phyloP scores from a whole-genome alignment of 2,888 invertebrate species.

The Eristalis pertinax region DNA sequence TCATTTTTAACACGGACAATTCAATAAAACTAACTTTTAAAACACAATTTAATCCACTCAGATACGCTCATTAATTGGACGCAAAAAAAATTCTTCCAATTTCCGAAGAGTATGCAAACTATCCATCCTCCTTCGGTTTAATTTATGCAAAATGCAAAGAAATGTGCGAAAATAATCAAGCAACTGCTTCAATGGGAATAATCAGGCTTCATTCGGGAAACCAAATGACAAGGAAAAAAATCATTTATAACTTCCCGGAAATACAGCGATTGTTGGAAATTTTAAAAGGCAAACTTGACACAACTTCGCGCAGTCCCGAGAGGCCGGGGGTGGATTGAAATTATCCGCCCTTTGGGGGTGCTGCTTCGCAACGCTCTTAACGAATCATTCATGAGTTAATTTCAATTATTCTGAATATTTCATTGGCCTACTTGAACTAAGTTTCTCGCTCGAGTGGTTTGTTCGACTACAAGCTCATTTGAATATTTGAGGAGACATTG shows the following conservation, averaged over 20 bases:
- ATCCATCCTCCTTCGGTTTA: no score
- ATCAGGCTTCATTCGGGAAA: not conserved
- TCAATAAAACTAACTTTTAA: no score
- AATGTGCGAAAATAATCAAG: not conserved
- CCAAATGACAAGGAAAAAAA: not conserved
- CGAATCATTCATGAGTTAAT: not conserved
- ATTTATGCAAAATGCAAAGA: not conserved
- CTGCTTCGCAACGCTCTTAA: not conserved
- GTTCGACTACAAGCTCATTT: not conserved
- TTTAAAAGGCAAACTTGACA: not conserved
- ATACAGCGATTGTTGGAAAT: not conserved
- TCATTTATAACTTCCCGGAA: not conserved
- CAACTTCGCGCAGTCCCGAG: not conserved
- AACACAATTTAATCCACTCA: no score
- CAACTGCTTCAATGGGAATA: not conserved
- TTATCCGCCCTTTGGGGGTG: not conserved
- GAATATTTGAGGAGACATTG: not conserved
- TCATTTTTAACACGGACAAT: no score
- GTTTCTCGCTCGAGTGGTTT: not conserved
- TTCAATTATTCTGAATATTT: not conserved
- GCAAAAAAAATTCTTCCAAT: no score
- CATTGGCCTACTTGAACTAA: not conserved
- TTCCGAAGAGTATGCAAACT: no score
- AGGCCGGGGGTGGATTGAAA: not conserved
- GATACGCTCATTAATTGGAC: no score